These are phyloP conservation scores for Drosophila subquinaria DNA, from an alignment of 2,888 invertebrate genomes.

Conservation along the genomic window DNA sequence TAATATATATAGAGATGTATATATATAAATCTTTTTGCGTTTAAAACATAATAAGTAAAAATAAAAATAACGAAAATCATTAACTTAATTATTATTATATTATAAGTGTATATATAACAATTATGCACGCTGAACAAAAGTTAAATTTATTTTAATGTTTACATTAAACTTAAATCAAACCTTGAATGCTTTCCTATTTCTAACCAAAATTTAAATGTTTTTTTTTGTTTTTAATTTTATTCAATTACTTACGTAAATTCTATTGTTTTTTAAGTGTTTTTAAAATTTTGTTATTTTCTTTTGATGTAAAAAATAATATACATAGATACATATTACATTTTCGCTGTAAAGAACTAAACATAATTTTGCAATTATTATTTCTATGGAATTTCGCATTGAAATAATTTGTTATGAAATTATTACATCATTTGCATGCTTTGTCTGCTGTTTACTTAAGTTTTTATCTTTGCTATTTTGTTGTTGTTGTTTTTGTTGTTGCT, in stretches of 20 bases:
- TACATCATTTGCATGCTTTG: constrained; percentile 48
- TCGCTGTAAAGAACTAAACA: constrained; percentile 56
- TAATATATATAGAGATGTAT: constrained; percentile 65
- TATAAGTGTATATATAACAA: constrained; percentile 75
- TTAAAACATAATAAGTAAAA: constrained; percentile 81
- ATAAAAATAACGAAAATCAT: constrained; percentile 81
- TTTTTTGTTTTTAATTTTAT: constrained; percentile 24
- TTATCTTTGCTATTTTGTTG: constrained; percentile 58
- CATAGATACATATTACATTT: constrained; percentile 53
- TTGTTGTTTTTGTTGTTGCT: no score
- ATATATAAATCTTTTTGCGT: constrained; percentile 54
- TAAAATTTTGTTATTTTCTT: constrained; percentile 30
- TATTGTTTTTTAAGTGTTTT: constrained; percentile 35
- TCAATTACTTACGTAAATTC: constrained; percentile 49
- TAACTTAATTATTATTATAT: constrained; percentile 62
- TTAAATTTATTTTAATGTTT: constrained; percentile 57
- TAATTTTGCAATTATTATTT: constrained; percentile 35
- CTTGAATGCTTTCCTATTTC: constrained; percentile 27
- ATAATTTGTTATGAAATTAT: constrained; percentile 35
- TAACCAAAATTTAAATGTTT: constrained; percentile 42
- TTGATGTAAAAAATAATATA: constrained; percentile 47
- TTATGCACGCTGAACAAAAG: constrained; percentile 77
- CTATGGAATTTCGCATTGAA: constrained; percentile 57
- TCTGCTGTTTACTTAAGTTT: constrained; percentile 52
- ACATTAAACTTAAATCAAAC: constrained; percentile 48